Conservation (phyloP, 1,140 invertebrate genomes). For the Hestina assimilis region DNA sequence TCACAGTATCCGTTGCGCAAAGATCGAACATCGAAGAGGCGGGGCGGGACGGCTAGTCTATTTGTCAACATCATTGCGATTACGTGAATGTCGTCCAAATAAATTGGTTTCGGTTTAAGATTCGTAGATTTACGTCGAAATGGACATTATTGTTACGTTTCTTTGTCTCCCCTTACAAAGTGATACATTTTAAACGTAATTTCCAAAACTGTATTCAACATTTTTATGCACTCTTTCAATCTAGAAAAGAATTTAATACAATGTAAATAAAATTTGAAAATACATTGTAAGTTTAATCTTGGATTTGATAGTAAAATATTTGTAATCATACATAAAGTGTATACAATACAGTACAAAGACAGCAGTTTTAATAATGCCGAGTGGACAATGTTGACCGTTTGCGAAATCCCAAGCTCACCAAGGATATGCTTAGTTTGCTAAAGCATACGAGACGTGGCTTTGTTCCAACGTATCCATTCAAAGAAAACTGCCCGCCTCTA, state of each 20-base stretch:
- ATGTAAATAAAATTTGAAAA: not conserved
- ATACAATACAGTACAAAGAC: conserved; percentile 2
- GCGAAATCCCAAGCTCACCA: not conserved
- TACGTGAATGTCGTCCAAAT: conserved; percentile 66
- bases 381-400: conserved; percentile 5
- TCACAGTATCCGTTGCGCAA: conserved; percentile 46
- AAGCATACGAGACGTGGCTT: conserved; percentile 7
- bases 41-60: conserved; percentile 49
- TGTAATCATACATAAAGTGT: conserved; percentile 3
- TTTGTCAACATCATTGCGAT: conserved; percentile 76
- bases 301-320: not conserved
- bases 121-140: conserved; percentile 15
- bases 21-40: conserved; percentile 70
- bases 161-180: not conserved
- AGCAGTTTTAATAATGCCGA: conserved; percentile 6
- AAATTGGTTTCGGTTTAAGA: conserved; percentile 57
- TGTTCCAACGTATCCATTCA: conserved; percentile 24
- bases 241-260: not conserved
- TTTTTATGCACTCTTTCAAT: not conserved
- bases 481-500: conserved; percentile 34
- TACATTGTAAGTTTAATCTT: conserved; percentile 1
- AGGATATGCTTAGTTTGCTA: conserved; percentile 8
- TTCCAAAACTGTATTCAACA: not conserved
- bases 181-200: not conserved
- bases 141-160: conserved; percentile 9